These are phyloP conservation scores for Luffia ferchaultella DNA, from an alignment of 2,888 invertebrate genomes.

Conservation along the genomic window DNA sequence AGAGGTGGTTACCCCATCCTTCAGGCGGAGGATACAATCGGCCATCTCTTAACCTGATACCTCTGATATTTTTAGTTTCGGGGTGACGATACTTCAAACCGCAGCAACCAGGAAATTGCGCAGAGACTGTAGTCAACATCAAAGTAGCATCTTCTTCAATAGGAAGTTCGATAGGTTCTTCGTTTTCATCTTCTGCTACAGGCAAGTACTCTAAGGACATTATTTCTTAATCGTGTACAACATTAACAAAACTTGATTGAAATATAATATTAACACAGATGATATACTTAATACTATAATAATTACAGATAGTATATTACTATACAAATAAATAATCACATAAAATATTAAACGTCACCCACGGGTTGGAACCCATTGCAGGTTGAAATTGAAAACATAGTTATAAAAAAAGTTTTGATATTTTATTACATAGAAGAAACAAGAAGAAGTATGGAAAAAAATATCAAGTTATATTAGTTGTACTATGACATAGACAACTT, in stretches of 20 bases:
- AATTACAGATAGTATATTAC: constrained; percentile 57
- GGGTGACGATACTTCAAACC: constrained; percentile 97
- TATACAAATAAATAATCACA: constrained; percentile 53
- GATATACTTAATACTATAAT: constrained; percentile 54
- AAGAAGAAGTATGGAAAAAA: constrained; percentile 15
- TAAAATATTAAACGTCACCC: constrained; percentile 54
- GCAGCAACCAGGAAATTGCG: constrained; percentile 95
- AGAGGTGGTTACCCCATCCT: constrained; percentile 86
- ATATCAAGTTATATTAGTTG: constrained; percentile 33
- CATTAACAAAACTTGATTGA: constrained; percentile 43
- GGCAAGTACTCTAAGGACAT: constrained; percentile 77
- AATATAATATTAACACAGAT: constrained; percentile 39
- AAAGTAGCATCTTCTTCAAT: constrained; percentile 95
- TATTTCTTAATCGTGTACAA: constrained; percentile 61
- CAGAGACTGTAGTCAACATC: constrained; percentile 91
- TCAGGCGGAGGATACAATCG: constrained; percentile 87
- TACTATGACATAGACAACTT: constrained; percentile 45
- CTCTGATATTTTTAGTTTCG: constrained; percentile 88
- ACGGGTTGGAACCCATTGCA: constrained; percentile 64
- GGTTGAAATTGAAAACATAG: constrained; percentile 64
- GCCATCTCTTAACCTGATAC: constrained; percentile 90
- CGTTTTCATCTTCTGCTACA: constrained; percentile 97
- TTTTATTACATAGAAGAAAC: constrained; percentile 18
- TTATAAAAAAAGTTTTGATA: constrained; percentile 32
- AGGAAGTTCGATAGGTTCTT: constrained; percentile 97